Conservation (phyloP, 2,113 vertebrate species). For the Hemiscyllium ocellatum region DNA sequence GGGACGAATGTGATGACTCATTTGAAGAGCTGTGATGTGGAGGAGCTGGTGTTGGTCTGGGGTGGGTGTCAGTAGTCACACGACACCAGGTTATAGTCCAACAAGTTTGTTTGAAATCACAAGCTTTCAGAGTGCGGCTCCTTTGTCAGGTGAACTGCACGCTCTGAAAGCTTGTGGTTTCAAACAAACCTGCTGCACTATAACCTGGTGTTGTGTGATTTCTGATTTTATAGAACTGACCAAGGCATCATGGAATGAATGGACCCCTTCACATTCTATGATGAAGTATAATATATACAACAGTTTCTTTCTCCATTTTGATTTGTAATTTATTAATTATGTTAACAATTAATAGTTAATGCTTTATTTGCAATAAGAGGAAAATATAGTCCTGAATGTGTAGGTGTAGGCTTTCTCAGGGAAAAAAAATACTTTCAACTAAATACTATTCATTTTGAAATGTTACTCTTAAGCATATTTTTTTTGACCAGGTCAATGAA, state of each 20-base stretch:
- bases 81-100: too few relatives aligned
- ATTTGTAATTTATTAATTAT: background rate
- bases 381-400: conserved; percentile 11
- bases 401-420: background rate
- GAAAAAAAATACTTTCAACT: background rate
- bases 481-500: background rate
- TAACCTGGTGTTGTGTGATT: too few relatives aligned
- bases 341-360: background rate
- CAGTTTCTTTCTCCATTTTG: background rate
- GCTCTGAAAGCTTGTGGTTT: too few relatives aligned
- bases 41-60: too few relatives aligned
- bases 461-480: background rate
- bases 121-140: too few relatives aligned
- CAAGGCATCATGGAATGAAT: background rate
- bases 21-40: background rate
- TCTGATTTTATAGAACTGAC: background rate
- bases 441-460: background rate
- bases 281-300: background rate
- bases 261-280: background rate
- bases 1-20: background rate
- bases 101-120: too few relatives aligned
- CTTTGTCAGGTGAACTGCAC: too few relatives aligned
- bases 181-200: too few relatives aligned
- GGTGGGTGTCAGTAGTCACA: too few relatives aligned
- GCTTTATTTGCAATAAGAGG: background rate